Base-by-base conservation (phyloP, 2,113 vertebrate genomes). In the Ctenodactylus gundi region DNA sequence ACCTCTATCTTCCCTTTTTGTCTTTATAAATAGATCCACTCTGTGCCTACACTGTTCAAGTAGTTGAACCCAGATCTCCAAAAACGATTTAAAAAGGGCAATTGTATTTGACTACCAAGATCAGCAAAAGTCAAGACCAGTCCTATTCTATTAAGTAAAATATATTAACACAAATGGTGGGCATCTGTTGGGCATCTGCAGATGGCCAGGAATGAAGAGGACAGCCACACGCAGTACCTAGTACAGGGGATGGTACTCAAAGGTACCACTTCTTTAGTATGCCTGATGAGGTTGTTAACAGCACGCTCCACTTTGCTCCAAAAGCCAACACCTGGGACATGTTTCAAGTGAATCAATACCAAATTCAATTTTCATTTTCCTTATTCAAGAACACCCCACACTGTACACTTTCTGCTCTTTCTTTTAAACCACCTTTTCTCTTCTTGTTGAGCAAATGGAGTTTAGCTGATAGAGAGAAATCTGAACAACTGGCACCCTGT, bases 371-470 rank as follows among this genome's bases (percentile, higher is more conserved):
- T 72, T 70, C 53, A 15, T 12, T 39, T 65, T 92, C 70, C 55
- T 91, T 8, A 67, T 21, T 41, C 53, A 64, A 77, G 31, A 75
- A 64, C 46, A 83, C 12, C 36, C 73, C 75, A 27, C 6, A 29
- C n/a, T 64, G n/a, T 13, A 73, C 55, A 51, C 27, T 78, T 82
- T 60, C 67, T 57, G 25, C 9, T 57, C 7, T 96, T 72, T 73
- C 51, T 93, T 85, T 90, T 34, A 70, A 91, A 55, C 23, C 12
- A 58, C n/a, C 9, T 93, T 64, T n/a, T 82, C 27, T 85, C 72
- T 85, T 80, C 70, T 44, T 62, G 14, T 60, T 90, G 36, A 55
- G 60, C 60, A 86, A 65, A 67, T 34, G 15, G 65, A 93, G 39
- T 44, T 93, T 46, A 77, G 49, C 25, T 70, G 41, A 77, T n/a